Percentiles rank a stretch among this genome's conserved stretches.
Conservation (phyloP, 1,140 invertebrate species). For the Drosophila truncata region DNA sequence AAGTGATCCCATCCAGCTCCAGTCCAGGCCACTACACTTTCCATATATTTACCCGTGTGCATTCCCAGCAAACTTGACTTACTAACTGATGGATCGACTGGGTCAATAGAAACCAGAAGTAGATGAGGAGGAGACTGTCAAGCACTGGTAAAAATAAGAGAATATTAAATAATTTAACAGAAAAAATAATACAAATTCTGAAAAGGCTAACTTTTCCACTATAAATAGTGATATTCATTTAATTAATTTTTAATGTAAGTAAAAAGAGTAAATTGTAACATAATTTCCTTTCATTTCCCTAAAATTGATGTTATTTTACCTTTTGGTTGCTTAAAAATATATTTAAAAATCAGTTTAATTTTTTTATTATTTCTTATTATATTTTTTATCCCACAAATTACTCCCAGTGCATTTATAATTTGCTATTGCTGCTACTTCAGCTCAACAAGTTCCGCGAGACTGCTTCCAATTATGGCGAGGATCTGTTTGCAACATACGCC, state of each 20-base stretch:
- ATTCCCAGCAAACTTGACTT: conserved; percentile 73
- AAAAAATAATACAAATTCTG: not conserved
- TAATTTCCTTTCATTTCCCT: too few species aligned
- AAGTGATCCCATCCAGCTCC: conserved; percentile 53
- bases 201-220: not conserved
- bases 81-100: conserved; percentile 78
- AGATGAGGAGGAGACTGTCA: conserved; percentile 15
- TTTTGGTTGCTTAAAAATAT: not conserved
- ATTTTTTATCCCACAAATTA: not conserved
- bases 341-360: not conserved
- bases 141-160: conserved; percentile 6
- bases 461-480: conserved; percentile 81
- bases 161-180: not conserved
- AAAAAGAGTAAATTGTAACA: too few species aligned
- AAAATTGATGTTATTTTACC: too few species aligned
- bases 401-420: conserved; percentile 65
- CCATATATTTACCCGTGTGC: conserved; percentile 62
- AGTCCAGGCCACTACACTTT: conserved; percentile 40
- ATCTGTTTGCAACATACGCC: conserved; percentile 77
- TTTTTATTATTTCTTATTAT: too few species aligned
- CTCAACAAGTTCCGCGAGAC: conserved; percentile 76
- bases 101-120: conserved; percentile 42
- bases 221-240: not conserved
- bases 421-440: conserved; percentile 36
- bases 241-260: too few species aligned